These are phyloP conservation scores for Stichopus horrens DNA, from an alignment of 53 echinoderm and acorn worm genomes.

Conservation along the genomic window DNA sequence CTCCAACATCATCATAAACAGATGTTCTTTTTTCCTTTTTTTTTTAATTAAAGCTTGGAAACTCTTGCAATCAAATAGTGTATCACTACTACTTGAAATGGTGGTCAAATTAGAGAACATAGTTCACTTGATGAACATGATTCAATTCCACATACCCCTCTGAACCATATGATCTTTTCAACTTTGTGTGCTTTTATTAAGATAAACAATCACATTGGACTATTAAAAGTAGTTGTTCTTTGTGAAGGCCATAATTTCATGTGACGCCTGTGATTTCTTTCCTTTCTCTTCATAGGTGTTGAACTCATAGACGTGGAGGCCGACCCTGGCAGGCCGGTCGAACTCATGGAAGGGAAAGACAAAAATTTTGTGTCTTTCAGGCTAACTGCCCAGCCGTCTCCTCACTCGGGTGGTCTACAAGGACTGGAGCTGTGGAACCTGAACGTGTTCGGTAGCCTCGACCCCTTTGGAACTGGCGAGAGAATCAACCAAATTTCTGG, in stretches of 20 bases:
- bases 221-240: not conserved
- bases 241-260: not conserved
- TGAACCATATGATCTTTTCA: too few species aligned
- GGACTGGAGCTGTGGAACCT: constrained; percentile 64
- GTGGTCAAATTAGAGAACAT: too few species aligned
- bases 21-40: too few species aligned
- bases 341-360: constrained; percentile 41
- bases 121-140: too few species aligned
- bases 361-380: constrained; percentile 22
- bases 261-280: not conserved
- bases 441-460: constrained; percentile 61
- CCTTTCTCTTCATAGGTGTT: constrained; percentile 40
- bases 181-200: too few species aligned
- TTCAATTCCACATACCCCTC: too few species aligned
- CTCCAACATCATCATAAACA: too few species aligned
- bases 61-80: too few species aligned
- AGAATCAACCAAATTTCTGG: constrained; percentile 25
- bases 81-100: too few species aligned
- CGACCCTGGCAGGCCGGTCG: constrained; percentile 45
- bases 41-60: too few species aligned
- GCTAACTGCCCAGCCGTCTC: constrained; percentile 50
- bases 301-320: constrained; percentile 53
- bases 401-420: constrained; percentile 55
- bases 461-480: constrained; percentile 52
- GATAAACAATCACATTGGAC: not conserved